Conservation (phyloP, 2,797 vertebrate genomes). For the Sebastes minor region DNA sequence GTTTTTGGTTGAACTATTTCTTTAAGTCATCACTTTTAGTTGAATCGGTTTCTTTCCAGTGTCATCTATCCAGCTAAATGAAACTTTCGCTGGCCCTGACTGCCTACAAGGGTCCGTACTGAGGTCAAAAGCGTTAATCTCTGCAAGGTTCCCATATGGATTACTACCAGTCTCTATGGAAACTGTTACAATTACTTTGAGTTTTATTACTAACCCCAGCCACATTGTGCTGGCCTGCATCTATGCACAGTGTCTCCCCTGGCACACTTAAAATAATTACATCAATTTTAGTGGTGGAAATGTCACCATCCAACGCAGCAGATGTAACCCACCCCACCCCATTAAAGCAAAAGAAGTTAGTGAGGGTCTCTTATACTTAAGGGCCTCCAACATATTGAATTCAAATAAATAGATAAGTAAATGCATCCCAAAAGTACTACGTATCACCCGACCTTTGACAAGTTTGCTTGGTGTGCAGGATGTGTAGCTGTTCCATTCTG, state of each 20-base stretch:
- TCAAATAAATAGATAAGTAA: neutral
- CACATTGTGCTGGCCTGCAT: conserved; percentile 49
- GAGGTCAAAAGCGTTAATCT: conserved; percentile 68
- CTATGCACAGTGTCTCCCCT: conserved; percentile 50
- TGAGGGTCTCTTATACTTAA: neutral
- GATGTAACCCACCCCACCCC: conserved; percentile 20
- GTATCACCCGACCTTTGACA: neutral
- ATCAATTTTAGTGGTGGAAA: conserved; percentile 42
- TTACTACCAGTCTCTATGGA: conserved; percentile 57
- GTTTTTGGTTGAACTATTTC: neutral
- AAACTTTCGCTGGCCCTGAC: conserved; percentile 26
- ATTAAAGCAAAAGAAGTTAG: conserved; percentile 7
- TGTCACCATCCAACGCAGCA: conserved; percentile 29
- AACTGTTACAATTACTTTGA: conserved; percentile 63
- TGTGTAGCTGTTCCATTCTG: neutral
- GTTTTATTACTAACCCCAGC: conserved; percentile 60
- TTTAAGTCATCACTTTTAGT: conserved; percentile 24
- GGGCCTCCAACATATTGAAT: neutral
- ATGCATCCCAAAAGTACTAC: neutral
- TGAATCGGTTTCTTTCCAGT: conserved; percentile 6
- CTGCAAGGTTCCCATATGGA: conserved; percentile 52
- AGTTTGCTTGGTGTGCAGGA: neutral
- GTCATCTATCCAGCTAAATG: conserved; percentile 41
- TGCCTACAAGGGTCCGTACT: conserved; percentile 16
- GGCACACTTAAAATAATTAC: conserved; percentile 66